Evolutionary conservation across 1,140 invertebrate species (phyloP).

Genomic region (Plutomurus gul): DNA sequence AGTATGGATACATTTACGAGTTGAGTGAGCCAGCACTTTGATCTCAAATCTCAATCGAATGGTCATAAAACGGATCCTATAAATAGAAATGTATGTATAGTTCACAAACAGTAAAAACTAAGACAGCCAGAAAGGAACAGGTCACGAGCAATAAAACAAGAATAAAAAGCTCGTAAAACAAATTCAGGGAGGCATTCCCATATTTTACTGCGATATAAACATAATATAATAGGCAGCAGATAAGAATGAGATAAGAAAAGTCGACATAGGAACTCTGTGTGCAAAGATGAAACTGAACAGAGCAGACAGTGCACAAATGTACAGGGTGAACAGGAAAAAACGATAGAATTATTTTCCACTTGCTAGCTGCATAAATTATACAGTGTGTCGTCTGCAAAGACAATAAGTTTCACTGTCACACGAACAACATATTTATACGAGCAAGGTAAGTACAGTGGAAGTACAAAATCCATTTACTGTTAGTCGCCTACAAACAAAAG

Average conservation of each 20-base stretch:
- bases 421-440: too few relatives aligned
- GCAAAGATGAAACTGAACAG: conserved; percentile 6
- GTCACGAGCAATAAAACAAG: conserved; percentile 16
- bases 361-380: too few relatives aligned
- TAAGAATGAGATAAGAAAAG: conserved; percentile 9
- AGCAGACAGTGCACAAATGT: too few relatives aligned
- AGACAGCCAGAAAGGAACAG: conserved; percentile 8
- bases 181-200: conserved; percentile 22
- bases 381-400: too few relatives aligned
- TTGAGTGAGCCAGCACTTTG: neutral
- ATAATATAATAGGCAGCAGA: conserved; percentile 2
- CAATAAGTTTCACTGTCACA: too few relatives aligned
- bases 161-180: conserved; percentile 28
- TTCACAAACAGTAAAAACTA: neutral
- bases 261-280: neutral
- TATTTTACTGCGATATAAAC: conserved; percentile 22
- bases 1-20: neutral
- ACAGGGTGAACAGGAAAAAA: neutral
- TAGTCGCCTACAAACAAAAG: too few relatives aligned
- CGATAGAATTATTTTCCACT: neutral
- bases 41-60: conserved; percentile 7
- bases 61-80: neutral
- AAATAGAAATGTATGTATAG: conserved; percentile 4
- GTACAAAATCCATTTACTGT: too few relatives aligned
- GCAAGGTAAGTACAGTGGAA: too few relatives aligned